Evolutionary conservation across 2,113 vertebrate genomes (phyloP).

Genomic region (Xyliphius kryptos): DNA sequence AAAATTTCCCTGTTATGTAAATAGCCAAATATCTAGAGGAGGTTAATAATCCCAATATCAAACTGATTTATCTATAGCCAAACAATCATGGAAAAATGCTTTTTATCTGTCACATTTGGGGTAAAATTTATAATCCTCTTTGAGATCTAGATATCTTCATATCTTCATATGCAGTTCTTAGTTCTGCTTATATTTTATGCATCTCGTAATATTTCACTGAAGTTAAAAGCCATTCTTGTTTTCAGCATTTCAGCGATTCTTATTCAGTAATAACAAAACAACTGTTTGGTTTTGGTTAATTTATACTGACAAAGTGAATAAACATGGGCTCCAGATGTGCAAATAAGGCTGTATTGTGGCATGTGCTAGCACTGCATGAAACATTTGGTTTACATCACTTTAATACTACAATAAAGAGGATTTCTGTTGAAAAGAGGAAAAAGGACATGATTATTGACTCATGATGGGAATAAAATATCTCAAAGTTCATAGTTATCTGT

Average conservation of each 20-base stretch:
- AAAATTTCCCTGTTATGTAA: no score
- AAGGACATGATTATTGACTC: background rate
- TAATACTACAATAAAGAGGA: background rate
- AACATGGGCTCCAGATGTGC: slow-evolving; percentile 15
- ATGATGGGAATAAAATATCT: no score
- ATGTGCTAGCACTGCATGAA: slow-evolving; percentile 14
- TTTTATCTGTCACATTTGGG: no score
- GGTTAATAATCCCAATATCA: no score
- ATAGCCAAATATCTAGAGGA: no score
- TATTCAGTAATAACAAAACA: slow-evolving; percentile 19
- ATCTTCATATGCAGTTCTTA: no score
- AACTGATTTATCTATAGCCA: no score
- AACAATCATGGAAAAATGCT: no score
- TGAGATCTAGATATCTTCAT: no score
- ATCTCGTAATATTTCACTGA: background rate
- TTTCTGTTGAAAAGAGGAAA: background rate
- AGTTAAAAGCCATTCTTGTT: background rate
- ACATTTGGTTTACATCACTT: slow-evolving; percentile 8
- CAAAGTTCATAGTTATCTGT: no score
- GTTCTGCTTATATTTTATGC: background rate
- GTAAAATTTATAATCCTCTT: no score
- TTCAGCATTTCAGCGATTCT: background rate
- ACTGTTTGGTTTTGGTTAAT: slow-evolving; percentile 22
- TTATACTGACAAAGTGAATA: slow-evolving; percentile 18
- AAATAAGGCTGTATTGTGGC: slow-evolving; percentile 20